phyloP scores from a whole-genome alignment of 1,140 invertebrate species.

The Yoshiicerus persimilis region DNA sequence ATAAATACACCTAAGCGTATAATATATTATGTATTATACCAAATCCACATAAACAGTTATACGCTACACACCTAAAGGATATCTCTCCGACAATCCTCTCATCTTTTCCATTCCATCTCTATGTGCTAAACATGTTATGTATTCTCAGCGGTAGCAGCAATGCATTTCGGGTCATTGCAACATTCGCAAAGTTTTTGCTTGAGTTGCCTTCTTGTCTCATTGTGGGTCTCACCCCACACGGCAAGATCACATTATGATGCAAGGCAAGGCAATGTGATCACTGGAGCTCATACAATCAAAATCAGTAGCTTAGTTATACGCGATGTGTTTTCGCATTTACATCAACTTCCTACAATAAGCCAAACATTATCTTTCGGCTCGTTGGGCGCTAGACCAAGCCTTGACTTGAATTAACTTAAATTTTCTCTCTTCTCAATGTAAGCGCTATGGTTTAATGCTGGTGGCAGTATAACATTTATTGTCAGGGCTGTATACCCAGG shows the following conservation, averaged over 20 bases:
- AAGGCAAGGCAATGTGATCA: neutral
- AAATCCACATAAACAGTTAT: neutral
- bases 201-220: neutral
- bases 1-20: neutral
- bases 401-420: neutral
- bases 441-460: neutral
- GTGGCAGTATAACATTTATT: neutral
- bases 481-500: neutral
- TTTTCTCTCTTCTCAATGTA: neutral
- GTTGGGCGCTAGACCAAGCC: neutral
- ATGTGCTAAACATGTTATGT: neutral
- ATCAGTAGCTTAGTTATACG: neutral
- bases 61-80: neutral
- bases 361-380: neutral
- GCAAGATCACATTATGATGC: constrained; percentile 4
- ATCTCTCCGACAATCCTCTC: neutral
- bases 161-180: constrained; percentile 12
- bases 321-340: neutral
- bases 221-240: neutral
- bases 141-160: neutral
- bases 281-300: neutral
- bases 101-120: neutral
- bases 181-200: neutral
- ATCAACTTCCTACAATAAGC: neutral
- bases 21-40: neutral